phyloP scores from a whole-genome alignment of 2,113 vertebrate species.

The Cygnus buccinator region DNA sequence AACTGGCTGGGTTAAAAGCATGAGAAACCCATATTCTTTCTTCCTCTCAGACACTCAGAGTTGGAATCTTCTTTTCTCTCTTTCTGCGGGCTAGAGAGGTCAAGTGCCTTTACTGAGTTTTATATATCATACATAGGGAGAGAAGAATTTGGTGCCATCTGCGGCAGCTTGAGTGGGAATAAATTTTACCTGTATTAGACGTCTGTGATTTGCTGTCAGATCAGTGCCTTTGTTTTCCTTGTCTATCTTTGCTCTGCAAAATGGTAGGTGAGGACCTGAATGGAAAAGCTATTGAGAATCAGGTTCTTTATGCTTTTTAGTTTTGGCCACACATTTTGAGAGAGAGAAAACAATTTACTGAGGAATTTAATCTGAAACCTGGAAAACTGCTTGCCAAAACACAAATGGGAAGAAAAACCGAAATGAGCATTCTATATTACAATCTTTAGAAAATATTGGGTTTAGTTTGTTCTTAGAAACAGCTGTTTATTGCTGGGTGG shows the following conservation, averaged over 20 bases:
- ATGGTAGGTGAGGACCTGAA: conserved; percentile 12
- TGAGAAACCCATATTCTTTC: neutral
- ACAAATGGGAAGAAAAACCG: neutral
- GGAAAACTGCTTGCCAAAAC: conserved; percentile 16
- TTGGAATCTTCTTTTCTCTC: neutral
- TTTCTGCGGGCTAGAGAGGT: neutral
- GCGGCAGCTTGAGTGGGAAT: neutral
- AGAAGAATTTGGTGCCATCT: neutral
- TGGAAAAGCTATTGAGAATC: conserved; percentile 3
- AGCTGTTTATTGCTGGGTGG: neutral
- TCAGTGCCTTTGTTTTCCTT: neutral
- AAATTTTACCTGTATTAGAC: neutral
- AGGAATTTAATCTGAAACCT: conserved; percentile 28
- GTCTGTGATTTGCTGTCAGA: neutral
- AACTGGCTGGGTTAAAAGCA: neutral
- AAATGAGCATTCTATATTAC: neutral
- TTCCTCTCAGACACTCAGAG: neutral
- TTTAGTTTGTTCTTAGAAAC: conserved; percentile 24
- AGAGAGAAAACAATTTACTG: conserved; percentile 2
- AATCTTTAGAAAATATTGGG: neutral
- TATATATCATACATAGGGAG: neutral
- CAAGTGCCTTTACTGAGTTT: neutral
- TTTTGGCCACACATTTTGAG: neutral
- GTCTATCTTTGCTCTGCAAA: conserved; percentile 26
- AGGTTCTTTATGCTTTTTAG: neutral